These are phyloP conservation scores for Drosophila orena DNA, from an alignment of 1,140 invertebrate genomes.

Conservation along the genomic window DNA sequence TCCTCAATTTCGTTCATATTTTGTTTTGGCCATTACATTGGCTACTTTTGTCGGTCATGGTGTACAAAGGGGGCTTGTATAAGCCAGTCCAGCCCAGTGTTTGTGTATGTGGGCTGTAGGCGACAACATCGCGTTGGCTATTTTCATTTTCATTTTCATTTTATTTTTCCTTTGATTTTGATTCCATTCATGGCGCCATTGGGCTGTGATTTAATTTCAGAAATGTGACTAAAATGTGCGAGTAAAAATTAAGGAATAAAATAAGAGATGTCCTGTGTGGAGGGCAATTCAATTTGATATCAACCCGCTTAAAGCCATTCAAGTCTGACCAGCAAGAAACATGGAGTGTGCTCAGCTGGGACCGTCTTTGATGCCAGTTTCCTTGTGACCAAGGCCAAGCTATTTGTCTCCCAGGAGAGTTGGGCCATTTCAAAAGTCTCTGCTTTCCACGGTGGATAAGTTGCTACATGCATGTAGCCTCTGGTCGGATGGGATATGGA, in stretches of 20 bases:
- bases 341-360: conserved; percentile 6
- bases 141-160: conserved; percentile 72
- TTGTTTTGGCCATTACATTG: conserved; percentile 78
- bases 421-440: conserved; percentile 13
- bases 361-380: conserved; percentile 2
- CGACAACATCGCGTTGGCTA: conserved; percentile 46
- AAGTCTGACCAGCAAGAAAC: neutral
- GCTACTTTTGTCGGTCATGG: conserved; percentile 71
- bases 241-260: conserved; percentile 59
- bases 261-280: conserved; percentile 20
- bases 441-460: conserved; percentile 12
- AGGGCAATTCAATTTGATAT: conserved; percentile 24
- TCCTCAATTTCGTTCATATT: conserved; percentile 63
- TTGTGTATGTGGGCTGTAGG: conserved; percentile 26
- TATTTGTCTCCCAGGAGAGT: conserved; percentile 27
- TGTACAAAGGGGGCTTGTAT: conserved; percentile 9
- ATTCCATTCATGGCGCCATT: conserved; percentile 58
- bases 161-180: conserved; percentile 56
- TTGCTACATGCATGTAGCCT: conserved; percentile 8
- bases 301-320: conserved; percentile 13
- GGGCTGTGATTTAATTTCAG: conserved; percentile 67
- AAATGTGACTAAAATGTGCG: conserved; percentile 74
- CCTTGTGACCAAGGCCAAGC: conserved; percentile 2
- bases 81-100: conserved; percentile 5
- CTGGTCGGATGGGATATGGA: conserved; percentile 20